phyloP scores from a whole-genome alignment of 1,140 invertebrate species.

The Drosophila nigrodunni region DNA sequence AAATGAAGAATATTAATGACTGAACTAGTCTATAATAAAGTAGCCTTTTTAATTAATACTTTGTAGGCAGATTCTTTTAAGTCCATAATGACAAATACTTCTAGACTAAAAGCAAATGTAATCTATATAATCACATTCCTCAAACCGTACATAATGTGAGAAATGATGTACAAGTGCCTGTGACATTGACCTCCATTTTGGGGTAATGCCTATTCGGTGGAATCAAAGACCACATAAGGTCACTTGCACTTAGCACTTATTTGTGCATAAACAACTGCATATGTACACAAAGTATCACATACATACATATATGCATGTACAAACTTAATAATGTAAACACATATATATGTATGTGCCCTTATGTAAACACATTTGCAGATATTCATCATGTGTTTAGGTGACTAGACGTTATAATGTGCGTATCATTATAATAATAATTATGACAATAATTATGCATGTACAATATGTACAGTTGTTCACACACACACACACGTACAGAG shows the following conservation, averaged over 20 bases:
- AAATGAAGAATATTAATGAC: too few species aligned
- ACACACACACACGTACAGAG: too few species aligned
- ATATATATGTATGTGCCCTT: slow-evolving; percentile 9
- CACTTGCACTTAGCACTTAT: slow-evolving; percentile 18
- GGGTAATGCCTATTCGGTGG: slow-evolving; percentile 31
- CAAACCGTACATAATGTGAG: background rate
- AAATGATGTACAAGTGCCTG: slow-evolving; percentile 37
- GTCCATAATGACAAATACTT: too few species aligned
- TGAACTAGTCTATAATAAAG: too few species aligned
- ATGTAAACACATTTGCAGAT: slow-evolving; percentile 17
- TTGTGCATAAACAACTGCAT: slow-evolving; percentile 37
- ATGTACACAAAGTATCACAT: slow-evolving; percentile 24
- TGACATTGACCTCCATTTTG: slow-evolving; percentile 58
- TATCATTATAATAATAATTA: slow-evolving; percentile 72
- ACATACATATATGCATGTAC: background rate
- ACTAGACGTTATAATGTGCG: slow-evolving; percentile 74
- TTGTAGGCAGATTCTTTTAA: background rate
- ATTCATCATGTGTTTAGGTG: slow-evolving; percentile 55
- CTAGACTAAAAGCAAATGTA: too few species aligned
- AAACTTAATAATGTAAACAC: slow-evolving; percentile 2
- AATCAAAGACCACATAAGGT: slow-evolving; percentile 56
- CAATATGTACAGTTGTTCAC: background rate
- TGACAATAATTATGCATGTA: slow-evolving; percentile 40
- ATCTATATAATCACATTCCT: slow-evolving; percentile 9
- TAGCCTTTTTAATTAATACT: too few species aligned